These are phyloP conservation scores for Hydrocynus forskahlii DNA, from an alignment of 2,797 vertebrate genomes.

Conservation along the genomic window DNA sequence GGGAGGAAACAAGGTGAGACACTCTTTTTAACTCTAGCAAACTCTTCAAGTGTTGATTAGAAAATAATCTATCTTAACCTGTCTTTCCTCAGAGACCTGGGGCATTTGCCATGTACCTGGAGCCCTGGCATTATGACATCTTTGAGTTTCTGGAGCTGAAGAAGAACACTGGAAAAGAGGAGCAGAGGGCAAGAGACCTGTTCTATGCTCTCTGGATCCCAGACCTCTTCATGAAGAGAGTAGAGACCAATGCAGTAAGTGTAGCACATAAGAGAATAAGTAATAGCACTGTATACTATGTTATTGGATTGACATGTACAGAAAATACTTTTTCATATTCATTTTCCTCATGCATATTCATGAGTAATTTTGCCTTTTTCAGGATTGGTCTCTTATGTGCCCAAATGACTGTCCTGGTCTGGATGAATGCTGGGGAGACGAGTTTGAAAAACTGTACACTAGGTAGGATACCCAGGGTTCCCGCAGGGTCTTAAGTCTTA, in stretches of 20 bases:
- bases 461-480: conserved; percentile 67
- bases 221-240: conserved; percentile 96
- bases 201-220: conserved; percentile 98
- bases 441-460: conserved; percentile 93
- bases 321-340: too few species aligned
- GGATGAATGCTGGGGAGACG: conserved; percentile 95
- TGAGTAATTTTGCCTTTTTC: conserved; percentile 9
- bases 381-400: conserved; percentile 98
- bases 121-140: conserved; percentile 95
- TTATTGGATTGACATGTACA: too few species aligned
- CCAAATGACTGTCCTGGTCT: conserved; percentile 93
- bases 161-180: conserved; percentile 98
- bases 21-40: too few species aligned
- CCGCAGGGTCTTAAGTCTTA: too few species aligned
- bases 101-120: conserved; percentile 97
- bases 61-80: neutral
- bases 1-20: conserved; percentile 92
- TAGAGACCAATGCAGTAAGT: conserved; percentile 90
- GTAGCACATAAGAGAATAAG: neutral
- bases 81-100: conserved; percentile 83
- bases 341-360: neutral
- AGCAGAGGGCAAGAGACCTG: conserved; percentile 94
- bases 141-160: conserved; percentile 98
- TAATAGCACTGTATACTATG: too few species aligned
- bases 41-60: neutral